Evolutionary conservation across 2,797 vertebrate species (phyloP).

Genomic region (Sphenodon punctatus): DNA sequence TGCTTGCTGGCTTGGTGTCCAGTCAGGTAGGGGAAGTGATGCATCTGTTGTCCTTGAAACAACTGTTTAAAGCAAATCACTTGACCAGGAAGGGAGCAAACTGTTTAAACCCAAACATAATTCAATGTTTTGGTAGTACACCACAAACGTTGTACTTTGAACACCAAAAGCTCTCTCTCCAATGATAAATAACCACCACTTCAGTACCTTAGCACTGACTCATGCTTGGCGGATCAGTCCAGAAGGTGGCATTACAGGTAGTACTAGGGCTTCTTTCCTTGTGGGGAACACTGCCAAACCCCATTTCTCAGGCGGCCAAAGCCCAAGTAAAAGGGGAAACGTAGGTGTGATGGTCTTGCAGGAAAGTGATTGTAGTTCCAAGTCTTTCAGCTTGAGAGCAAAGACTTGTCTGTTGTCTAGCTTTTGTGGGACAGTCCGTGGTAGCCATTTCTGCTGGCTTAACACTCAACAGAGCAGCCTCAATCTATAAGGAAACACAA

Average conservation of each 20-base stretch:
- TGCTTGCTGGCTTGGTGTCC: not conserved
- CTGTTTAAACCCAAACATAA: not conserved
- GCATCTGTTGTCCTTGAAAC: conserved; percentile 14
- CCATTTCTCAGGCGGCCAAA: not conserved
- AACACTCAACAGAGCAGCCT: not conserved
- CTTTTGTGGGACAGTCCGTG: not conserved
- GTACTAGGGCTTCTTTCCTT: not conserved
- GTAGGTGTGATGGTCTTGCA: not conserved
- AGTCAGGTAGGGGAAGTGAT: not conserved
- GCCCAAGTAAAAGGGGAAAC: not conserved
- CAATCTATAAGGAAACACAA: not conserved
- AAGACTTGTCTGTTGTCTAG: not conserved
- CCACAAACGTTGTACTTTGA: not conserved
- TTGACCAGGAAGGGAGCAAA: accelerated
- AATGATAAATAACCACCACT: no score
- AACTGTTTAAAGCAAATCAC: not conserved
- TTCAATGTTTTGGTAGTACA: not conserved
- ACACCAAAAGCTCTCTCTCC: no score
- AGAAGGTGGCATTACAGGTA: not conserved
- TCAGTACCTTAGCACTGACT: no score
- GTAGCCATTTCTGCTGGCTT: not conserved
- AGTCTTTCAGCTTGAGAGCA: not conserved
- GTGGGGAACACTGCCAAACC: not conserved
- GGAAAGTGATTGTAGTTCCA: accelerated
- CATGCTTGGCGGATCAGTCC: not conserved